These are phyloP conservation scores for Tipula vernalis DNA, from an alignment of 2,888 invertebrate species.

Conservation along the genomic window DNA sequence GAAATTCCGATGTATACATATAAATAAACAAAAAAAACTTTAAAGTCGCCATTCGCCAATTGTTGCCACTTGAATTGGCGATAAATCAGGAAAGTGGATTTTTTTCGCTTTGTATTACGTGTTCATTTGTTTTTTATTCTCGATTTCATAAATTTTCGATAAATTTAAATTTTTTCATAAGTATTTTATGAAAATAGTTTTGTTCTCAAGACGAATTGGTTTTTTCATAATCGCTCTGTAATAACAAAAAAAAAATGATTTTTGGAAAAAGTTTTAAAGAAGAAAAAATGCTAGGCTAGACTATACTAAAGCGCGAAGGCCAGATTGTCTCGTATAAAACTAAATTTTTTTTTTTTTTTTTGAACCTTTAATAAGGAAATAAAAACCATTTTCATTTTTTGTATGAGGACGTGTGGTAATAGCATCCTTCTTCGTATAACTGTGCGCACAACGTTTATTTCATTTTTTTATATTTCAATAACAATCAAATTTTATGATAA, in stretches of 20 bases:
- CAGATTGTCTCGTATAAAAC: not conserved
- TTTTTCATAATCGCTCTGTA: not conserved
- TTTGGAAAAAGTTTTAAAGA: not conserved
- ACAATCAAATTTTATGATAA: not conserved
- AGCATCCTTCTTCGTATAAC: not conserved
- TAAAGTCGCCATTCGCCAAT: not conserved
- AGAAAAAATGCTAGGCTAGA: not conserved
- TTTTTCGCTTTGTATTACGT: not conserved
- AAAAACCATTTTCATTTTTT: not conserved
- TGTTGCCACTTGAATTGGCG: not conserved
- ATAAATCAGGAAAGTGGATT: not conserved
- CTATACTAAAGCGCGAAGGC: not conserved
- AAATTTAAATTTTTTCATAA: not conserved
- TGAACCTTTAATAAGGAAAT: not conserved
- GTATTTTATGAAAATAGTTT: not conserved
- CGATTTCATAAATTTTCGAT: not conserved
- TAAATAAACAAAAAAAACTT: not conserved
- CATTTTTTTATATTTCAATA: not conserved
- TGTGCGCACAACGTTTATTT: not conserved
- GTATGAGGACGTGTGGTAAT: not conserved
- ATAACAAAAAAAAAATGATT: not conserved
- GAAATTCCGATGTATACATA: not conserved
- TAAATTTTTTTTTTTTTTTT: not conserved
- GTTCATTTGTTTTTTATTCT: not conserved
- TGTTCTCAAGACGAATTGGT: not conserved